Evolutionary conservation across 2,113 vertebrate genomes (phyloP).

Genomic region (Casuarius casuarius): DNA sequence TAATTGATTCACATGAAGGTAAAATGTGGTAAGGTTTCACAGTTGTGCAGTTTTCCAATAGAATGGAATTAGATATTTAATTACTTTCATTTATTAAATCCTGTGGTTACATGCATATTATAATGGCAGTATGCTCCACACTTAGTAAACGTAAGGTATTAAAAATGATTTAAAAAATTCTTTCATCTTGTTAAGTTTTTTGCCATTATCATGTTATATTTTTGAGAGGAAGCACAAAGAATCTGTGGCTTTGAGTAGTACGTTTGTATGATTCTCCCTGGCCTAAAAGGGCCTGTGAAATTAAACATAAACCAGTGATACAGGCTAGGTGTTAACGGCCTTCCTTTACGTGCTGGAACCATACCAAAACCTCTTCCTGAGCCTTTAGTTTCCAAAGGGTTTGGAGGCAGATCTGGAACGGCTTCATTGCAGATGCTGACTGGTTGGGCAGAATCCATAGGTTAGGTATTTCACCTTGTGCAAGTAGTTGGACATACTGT

Average conservation of each 20-base stretch:
- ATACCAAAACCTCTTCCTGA: not conserved
- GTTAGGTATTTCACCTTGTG: not conserved
- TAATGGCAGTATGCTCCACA: fast-evolving
- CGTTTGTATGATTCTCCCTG: not conserved
- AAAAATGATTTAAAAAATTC: not conserved
- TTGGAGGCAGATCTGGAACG: not conserved
- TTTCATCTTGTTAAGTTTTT: not conserved
- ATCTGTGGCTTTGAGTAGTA: not conserved
- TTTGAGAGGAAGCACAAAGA: not conserved
- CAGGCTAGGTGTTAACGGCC: not conserved
- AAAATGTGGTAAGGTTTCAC: not conserved
- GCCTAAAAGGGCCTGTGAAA: not conserved
- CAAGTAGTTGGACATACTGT: not conserved
- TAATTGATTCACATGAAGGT: not conserved
- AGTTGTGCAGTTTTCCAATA: not conserved
- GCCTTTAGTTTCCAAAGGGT: not conserved
- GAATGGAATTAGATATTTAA: not conserved
- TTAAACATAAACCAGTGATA: not conserved
- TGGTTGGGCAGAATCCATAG: not conserved
- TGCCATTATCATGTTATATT: not conserved
- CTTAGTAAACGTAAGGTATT: not conserved
- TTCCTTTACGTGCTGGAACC: not conserved
- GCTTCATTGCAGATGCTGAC: not conserved
- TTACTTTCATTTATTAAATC: not conserved
- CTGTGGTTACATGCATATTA: not conserved